Evolutionary conservation across 2,113 vertebrate genomes (phyloP).

Genomic region (Rhineura floridana): DNA sequence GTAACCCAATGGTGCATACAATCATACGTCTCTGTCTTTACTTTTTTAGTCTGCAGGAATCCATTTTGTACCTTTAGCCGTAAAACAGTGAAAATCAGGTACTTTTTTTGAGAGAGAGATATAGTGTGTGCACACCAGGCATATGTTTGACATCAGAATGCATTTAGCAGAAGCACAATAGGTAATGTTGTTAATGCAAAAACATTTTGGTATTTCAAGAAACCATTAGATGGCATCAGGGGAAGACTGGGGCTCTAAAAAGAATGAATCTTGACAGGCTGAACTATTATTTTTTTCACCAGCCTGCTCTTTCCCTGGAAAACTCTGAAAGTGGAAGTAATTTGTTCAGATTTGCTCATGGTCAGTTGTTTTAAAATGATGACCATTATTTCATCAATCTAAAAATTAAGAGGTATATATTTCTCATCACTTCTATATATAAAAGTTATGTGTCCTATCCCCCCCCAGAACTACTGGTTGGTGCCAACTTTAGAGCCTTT

Average conservation of each 20-base stretch:
- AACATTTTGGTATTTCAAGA: slow-evolving; percentile 74
- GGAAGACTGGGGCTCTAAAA: slow-evolving; percentile 68
- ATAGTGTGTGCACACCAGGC: slow-evolving; percentile 30
- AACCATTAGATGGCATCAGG: slow-evolving; percentile 76
- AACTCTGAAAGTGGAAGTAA: slow-evolving; percentile 68
- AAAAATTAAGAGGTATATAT: slow-evolving; percentile 43
- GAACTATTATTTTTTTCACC: slow-evolving; percentile 54
- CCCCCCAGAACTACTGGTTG: not conserved
- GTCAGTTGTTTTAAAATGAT: slow-evolving; percentile 49
- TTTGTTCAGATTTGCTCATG: slow-evolving; percentile 63
- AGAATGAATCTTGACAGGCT: slow-evolving; percentile 75
- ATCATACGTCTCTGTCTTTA: slow-evolving; percentile 44
- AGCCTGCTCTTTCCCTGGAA: slow-evolving; percentile 53
- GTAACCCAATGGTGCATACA: slow-evolving; percentile 46
- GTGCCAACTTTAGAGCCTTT: slow-evolving; percentile 31
- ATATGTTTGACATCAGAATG: slow-evolving; percentile 69
- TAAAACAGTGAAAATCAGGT: slow-evolving; percentile 16
- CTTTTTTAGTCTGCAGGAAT: slow-evolving; percentile 26
- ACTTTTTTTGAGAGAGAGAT: slow-evolving; percentile 44
- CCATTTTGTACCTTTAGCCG: slow-evolving; percentile 43
- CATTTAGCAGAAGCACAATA: slow-evolving; percentile 71
- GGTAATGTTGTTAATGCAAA: slow-evolving; percentile 68
- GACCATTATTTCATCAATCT: slow-evolving; percentile 47
- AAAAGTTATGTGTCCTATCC: not conserved
- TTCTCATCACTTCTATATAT: slow-evolving; percentile 49